phyloP scores from a whole-genome alignment of 1,140 invertebrate genomes.

The Ips nitidus region DNA sequence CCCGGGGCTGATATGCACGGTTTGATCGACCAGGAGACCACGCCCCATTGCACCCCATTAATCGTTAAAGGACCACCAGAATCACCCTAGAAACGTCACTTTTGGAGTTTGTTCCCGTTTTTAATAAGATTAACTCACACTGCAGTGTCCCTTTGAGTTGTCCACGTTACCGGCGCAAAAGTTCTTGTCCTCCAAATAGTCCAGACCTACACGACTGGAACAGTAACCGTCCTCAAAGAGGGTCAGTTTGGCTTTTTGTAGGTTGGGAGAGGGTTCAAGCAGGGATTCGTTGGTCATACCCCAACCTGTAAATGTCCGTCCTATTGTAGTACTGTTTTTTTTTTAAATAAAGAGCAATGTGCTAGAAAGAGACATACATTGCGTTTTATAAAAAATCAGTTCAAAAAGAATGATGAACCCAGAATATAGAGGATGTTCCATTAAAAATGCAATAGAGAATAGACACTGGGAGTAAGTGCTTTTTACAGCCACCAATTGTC shows the following conservation, averaged over 20 bases:
- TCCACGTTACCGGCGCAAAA: constrained; percentile 8
- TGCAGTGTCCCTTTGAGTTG: constrained; percentile 20
- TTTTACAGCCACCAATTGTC: too few species aligned
- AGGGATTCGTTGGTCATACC: constrained; percentile 6
- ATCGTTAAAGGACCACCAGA: not conserved
- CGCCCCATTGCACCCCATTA: not conserved
- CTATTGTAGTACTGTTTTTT: too few species aligned
- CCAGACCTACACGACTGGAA: not conserved
- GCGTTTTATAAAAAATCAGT: too few species aligned
- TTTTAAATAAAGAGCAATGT: too few species aligned
- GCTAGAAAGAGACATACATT: too few species aligned
- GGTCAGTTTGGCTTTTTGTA: constrained; percentile 16
- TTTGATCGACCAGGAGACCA: not conserved
- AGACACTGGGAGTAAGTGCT: too few species aligned
- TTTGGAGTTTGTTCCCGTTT: not conserved
- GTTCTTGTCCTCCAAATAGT: not conserved
- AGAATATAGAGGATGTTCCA: too few species aligned
- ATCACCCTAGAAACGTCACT: not conserved
- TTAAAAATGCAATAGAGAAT: too few species aligned
- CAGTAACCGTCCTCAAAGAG: constrained; percentile 18
- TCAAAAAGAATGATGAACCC: too few species aligned
- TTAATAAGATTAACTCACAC: constrained; percentile 4
- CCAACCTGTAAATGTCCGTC: constrained; percentile 5
- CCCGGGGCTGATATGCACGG: not conserved
- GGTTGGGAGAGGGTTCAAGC: not conserved